Evolutionary conservation across 2,797 vertebrate genomes (phyloP), one percentile per base, ranked within the genome.

Genomic region (Sebastolobus alascanus): DNA sequence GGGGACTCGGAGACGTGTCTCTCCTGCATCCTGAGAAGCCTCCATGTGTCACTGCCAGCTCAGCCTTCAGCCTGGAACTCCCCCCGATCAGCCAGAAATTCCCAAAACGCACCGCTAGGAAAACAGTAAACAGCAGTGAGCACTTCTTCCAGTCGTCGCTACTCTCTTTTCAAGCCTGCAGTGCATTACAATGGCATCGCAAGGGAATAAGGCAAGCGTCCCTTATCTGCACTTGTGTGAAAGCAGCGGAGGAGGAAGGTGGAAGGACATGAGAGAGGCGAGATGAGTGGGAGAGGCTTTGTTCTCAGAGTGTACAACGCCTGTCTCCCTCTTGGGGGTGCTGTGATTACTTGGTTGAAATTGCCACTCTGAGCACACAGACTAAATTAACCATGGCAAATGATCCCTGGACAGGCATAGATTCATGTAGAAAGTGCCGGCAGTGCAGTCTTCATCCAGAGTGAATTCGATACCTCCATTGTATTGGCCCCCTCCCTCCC

Each of bases 341-440:
- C 95, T 96, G 90, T 94, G 91, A 94, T 91, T 92, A 90, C 93
- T 95, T 81, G 77, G 75, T 72, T 91, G 84, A 87, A 92, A 90
- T 79, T 77, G 80, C 81, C 71, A 83, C 82, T 89, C 76, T 79
- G 87, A 89, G 90, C 80, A 85, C 86, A 87, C 46, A 10, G 87
- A 90, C 86, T 93, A 94, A 95, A 93, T 94, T 92, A 93, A 93
- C 87, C 90, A 87, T 89, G 87, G 90, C 88, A 92, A 94, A 94
- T 89, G 89, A 94, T 93, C 90, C 90, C 91, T 82, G 90, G 93
- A 94, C 90, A 86, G 91, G 83, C 86, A 92, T 83, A 90, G 90
- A 92, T 95, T 93, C 89, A 93, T 90, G 91, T 86, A 88, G 91
- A 94, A 94, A 89, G 90, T 92, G 88, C 84, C 86, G 84, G 86